Conservation (phyloP, 2,113 vertebrate genomes). For the Zingel zingel region DNA sequence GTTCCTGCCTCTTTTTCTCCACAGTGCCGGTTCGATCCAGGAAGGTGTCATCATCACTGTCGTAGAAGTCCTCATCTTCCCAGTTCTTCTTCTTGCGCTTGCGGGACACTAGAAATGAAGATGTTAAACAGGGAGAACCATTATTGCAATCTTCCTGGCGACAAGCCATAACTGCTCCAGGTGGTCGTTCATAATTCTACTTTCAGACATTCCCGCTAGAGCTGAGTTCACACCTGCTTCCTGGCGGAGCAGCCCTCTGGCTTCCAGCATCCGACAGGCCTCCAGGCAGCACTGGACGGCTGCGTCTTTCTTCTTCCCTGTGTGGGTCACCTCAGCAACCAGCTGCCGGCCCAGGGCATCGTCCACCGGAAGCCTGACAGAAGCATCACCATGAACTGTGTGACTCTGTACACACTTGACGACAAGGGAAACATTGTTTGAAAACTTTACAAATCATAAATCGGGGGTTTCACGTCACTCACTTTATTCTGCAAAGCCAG, state of each 20-base stretch:
- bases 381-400: not conserved
- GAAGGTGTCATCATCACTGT: slow-evolving; percentile 97
- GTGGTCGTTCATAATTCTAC: not conserved
- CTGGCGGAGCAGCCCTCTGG: slow-evolving; percentile 94
- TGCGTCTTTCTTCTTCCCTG: slow-evolving; percentile 96
- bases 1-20: slow-evolving; percentile 93
- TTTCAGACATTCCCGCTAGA: not conserved
- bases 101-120: slow-evolving; percentile 87
- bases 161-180: not conserved
- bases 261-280: slow-evolving; percentile 95
- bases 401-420: not conserved
- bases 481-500: slow-evolving; percentile 98
- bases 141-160: fast-evolving
- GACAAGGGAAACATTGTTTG: fast-evolving
- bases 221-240: slow-evolving; percentile 89
- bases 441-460: not conserved
- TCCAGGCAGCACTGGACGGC: slow-evolving; percentile 93
- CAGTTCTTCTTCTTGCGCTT: slow-evolving; percentile 98
- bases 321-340: slow-evolving; percentile 92
- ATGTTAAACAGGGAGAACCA: not conserved
- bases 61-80: slow-evolving; percentile 98
- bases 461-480: slow-evolving; percentile 15
- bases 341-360: slow-evolving; percentile 94
- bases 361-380: slow-evolving; percentile 91
- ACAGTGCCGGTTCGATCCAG: slow-evolving; percentile 95